Conservation (phyloP, 1,140 invertebrate genomes). For the Zophobas atratus region DNA sequence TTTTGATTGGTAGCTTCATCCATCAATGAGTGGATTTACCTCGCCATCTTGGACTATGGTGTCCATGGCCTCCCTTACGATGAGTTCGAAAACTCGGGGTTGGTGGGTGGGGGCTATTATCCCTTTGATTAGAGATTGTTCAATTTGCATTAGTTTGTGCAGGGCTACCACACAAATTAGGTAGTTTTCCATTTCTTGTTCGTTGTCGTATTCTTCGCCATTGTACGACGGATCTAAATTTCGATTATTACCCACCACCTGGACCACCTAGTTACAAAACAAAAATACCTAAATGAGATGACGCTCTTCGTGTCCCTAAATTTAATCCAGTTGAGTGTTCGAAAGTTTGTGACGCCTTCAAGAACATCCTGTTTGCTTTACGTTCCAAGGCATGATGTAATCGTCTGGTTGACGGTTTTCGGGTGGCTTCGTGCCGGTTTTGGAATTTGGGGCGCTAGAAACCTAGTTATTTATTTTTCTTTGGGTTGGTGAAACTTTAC, state of each 20-base stretch:
- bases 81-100: conserved; percentile 86
- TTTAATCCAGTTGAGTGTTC: conserved; percentile 82
- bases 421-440: conserved; percentile 69
- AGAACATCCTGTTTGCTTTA: conserved; percentile 88
- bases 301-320: conserved; percentile 71
- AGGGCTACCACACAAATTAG: conserved; percentile 88
- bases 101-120: conserved; percentile 88
- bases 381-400: conserved; percentile 81
- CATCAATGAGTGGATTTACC: conserved; percentile 66
- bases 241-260: conserved; percentile 54
- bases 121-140: conserved; percentile 85
- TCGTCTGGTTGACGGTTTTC: conserved; percentile 69
- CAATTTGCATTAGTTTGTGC: conserved; percentile 91
- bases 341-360: conserved; percentile 87
- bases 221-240: conserved; percentile 66
- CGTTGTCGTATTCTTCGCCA: conserved; percentile 79
- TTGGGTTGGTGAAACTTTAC: conserved; percentile 54
- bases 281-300: conserved; percentile 65
- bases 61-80: conserved; percentile 89
- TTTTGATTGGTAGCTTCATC: neutral
- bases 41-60: conserved; percentile 89
- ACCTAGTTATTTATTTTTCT: conserved; percentile 10
- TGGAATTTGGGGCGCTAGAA: conserved; percentile 71
- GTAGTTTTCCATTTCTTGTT: conserved; percentile 91
- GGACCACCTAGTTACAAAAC: too few relatives aligned